Base-by-base conservation (phyloP, 2,797 vertebrate genomes). In the Anguilla anguilla region DNA sequence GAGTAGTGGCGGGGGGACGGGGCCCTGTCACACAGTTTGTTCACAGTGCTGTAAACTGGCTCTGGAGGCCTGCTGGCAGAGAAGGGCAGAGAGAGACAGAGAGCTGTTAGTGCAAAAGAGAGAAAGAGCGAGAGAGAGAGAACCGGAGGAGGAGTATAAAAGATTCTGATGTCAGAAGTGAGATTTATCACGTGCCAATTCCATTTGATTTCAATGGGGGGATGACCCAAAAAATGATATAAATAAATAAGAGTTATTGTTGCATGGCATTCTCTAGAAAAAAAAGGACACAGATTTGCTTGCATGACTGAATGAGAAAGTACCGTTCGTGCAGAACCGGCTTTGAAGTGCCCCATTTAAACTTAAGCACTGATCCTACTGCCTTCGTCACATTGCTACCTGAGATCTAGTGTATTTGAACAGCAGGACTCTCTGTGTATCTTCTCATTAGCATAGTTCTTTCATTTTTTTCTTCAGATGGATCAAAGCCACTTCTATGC, bases 31-130 rank as follows among this genome's bases (percentile, higher is more conserved):
- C 97, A 97, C 91, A 98, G 96, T 98, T 99, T 99, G 97, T 99
- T 99, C 97, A 99, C 98, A 98, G 98, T 98, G 98, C 98, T 99
- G 98, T 98, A 99, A 97, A 99, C 98, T 85, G 98, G 98, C 96
- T 99, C 98, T 92, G 98, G 97, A 96, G 97, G 97, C 97, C 98
- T 99, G 93, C 94, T 94, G 91, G 94, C 89, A 96, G 93, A 96
- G 67, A 91, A 97, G 96, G 97, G 96, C 93, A 96, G 94, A 96
- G 95, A 91, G 89, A 87, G 95, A 86, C 86, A 85, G 81, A 17
- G 10, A 87, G 39, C 49, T 31, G 81, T 87, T 17, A 31, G 67
- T 81, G 77, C 39, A 2, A 28, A 43, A 87, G 43, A 85, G 86
- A 87, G 39, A 28, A 43, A 87, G 43, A 85, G 86, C 86, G 39